Percentiles rank a stretch among this genome's conserved stretches.
Evolutionary conservation across 2,113 vertebrate genomes (phyloP).

Genomic region (Leucosticte australis): DNA sequence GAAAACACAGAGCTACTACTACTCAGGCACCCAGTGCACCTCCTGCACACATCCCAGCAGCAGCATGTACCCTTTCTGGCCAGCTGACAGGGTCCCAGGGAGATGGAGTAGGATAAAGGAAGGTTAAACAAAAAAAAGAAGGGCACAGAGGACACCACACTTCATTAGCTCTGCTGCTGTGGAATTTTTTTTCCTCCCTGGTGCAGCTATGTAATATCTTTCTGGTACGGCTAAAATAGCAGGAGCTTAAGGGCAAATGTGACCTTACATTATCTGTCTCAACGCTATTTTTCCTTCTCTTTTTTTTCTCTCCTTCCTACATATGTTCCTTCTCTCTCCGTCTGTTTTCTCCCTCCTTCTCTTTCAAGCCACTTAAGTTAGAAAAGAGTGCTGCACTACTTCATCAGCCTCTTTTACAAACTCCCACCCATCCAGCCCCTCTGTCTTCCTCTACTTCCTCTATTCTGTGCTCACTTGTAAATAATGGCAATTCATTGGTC

Average conservation of each 20-base stretch:
- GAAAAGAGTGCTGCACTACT: not conserved
- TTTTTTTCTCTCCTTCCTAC: slow-evolving; percentile 52
- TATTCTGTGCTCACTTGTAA: not conserved
- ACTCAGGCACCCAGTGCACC: not conserved
- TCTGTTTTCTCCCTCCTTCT: slow-evolving; percentile 30
- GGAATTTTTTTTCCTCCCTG: not conserved
- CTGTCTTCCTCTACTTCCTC: not conserved
- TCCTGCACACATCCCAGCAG: not conserved
- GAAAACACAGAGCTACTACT: not conserved
- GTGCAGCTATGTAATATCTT: slow-evolving; percentile 2
- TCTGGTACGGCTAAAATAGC: not conserved
- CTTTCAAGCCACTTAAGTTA: slow-evolving; percentile 15
- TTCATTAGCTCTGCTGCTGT: slow-evolving; percentile 20
- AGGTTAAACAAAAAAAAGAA: not conserved
- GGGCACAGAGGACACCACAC: not conserved
- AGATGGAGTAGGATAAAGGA: not conserved
- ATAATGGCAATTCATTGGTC: not conserved
- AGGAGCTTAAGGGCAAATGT: slow-evolving; percentile 53
- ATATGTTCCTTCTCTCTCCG: slow-evolving; percentile 11
- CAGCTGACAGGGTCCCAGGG: not conserved
- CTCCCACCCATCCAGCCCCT: slow-evolving; percentile 25
- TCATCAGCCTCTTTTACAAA: slow-evolving; percentile 24
- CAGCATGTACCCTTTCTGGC: not conserved
- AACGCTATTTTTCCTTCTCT: slow-evolving; percentile 7
- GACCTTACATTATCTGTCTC: slow-evolving; percentile 49